Conservation (phyloP, 92 coral and sea anemone species). For the Palythoa caribaeorum region DNA sequence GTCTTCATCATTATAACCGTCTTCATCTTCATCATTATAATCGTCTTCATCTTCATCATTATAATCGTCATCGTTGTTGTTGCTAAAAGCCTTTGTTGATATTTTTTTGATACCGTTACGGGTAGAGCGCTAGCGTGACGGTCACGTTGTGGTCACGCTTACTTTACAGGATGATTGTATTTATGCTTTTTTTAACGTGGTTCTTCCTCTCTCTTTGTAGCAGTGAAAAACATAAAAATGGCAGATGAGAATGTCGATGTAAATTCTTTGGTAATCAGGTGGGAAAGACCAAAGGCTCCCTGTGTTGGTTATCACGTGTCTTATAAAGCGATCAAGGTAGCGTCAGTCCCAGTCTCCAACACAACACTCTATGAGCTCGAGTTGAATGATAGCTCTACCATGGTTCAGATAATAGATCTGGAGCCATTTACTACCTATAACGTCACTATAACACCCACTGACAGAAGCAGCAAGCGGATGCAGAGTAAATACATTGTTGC, state of each 20-base stretch:
- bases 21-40: too few species aligned
- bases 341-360: constrained; percentile 5
- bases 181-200: background rate
- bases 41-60: too few species aligned
- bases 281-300: background rate
- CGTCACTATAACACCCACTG: constrained; percentile 47
- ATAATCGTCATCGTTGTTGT: too few species aligned
- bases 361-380: background rate
- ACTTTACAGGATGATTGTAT: background rate
- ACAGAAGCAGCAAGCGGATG: constrained; percentile 40
- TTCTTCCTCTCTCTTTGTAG: background rate
- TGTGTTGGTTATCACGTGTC: background rate
- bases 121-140: too few species aligned
- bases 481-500: constrained; percentile 33
- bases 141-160: too few species aligned
- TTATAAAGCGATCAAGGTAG: background rate
- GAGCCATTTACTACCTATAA: constrained; percentile 54
- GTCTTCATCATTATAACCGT: too few species aligned
- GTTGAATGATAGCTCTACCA: constrained; percentile 2
- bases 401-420: constrained; percentile 39
- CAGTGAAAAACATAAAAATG: background rate
- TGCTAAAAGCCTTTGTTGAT: too few species aligned
- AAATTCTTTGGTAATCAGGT: background rate
- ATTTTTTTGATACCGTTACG: too few species aligned
- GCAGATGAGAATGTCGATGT: background rate